Percentiles rank a stretch among this genome's conserved stretches.
Evolutionary conservation across 1,140 invertebrate genomes (phyloP).

Genomic region (Zelostemma sp.): DNA sequence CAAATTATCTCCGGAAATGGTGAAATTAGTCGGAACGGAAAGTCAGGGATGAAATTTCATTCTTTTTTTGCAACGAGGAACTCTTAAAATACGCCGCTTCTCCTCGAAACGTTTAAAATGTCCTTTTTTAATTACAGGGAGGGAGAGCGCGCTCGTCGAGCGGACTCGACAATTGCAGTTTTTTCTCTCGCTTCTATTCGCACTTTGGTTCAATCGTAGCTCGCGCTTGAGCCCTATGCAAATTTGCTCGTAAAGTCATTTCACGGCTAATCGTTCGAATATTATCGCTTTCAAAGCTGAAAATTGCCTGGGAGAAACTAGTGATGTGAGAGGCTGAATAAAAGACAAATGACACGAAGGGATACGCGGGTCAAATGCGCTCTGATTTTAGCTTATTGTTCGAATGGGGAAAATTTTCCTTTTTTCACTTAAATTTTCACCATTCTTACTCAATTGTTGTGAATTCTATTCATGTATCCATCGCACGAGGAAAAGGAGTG

Average conservation of each 20-base stretch:
- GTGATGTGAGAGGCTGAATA: no score
- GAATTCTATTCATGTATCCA: no score
- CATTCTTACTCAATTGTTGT: no score
- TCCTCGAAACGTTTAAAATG: constrained; percentile 22
- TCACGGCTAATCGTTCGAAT: constrained; percentile 50
- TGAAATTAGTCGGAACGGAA: constrained; percentile 6
- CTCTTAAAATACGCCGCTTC: constrained; percentile 19
- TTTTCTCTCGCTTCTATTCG: constrained; percentile 34
- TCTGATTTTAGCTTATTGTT: constrained; percentile 1
- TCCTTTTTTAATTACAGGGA: constrained; percentile 35
- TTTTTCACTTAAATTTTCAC: no score
- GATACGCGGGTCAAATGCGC: background rate
- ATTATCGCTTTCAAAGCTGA: constrained; percentile 49
- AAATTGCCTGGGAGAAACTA: constrained; percentile 35
- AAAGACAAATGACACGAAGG: constrained; percentile 16
- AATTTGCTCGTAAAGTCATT: constrained; percentile 50
- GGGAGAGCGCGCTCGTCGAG: constrained; percentile 21
- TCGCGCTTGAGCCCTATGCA: constrained; percentile 40
- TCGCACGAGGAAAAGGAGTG: no score
- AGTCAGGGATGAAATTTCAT: constrained; percentile 6
- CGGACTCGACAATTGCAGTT: constrained; percentile 21
- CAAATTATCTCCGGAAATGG: background rate
- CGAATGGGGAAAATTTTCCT: no score
- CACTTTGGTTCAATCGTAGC: constrained; percentile 32
- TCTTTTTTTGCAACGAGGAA: constrained; percentile 14